phyloP scores from a whole-genome alignment of 2,797 vertebrate genomes.

The Morus bassanus region DNA sequence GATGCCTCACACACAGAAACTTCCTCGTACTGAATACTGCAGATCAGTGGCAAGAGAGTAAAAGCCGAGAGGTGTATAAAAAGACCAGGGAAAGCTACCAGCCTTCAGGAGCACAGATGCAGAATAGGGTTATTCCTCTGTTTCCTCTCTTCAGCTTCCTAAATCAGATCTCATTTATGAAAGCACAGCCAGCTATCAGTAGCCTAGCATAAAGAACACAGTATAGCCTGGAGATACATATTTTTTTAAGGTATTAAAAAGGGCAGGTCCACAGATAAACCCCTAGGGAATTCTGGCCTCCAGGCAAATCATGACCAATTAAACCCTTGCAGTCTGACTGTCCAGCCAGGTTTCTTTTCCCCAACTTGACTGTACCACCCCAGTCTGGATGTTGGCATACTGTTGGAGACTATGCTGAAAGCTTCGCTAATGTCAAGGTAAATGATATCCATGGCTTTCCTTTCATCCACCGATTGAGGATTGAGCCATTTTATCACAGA shows the following conservation, averaged over 20 bases:
- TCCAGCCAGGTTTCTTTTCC: not conserved
- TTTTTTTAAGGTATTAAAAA: not conserved
- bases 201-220: not conserved
- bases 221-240: not conserved
- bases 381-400: not conserved
- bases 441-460: not conserved
- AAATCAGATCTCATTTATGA: not conserved
- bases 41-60: not conserved
- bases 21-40: not conserved
- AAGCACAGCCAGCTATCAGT: not conserved
- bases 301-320: not conserved
- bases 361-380: not conserved
- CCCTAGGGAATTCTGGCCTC: not conserved
- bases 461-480: not conserved
- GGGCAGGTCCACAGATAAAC: not conserved
- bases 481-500: not conserved
- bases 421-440: not conserved
- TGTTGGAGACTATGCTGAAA: not conserved
- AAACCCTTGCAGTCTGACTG: not conserved
- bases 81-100: not conserved
- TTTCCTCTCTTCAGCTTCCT: not conserved
- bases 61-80: not conserved
- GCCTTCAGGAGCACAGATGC: not conserved
- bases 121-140: not conserved
- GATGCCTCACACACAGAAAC: not conserved